Percentiles rank a stretch among this genome's conserved stretches.
These are phyloP conservation scores for Crenichthys baileyi DNA, from an alignment of 2,797 vertebrate species.

Conservation along the genomic window DNA sequence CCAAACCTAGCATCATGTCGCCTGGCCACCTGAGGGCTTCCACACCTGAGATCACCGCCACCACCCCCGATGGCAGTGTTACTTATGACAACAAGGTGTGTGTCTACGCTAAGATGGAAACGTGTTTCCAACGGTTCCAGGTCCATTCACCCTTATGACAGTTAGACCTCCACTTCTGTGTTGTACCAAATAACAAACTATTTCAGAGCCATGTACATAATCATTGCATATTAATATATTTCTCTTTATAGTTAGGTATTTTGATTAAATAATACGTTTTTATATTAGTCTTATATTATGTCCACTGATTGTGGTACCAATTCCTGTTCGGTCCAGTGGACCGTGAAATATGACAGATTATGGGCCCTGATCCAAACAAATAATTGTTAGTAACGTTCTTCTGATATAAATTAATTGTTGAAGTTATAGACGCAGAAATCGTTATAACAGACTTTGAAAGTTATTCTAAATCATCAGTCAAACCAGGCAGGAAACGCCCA, in stretches of 20 bases:
- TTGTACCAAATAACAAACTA: background rate
- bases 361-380: too few relatives aligned
- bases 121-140: background rate
- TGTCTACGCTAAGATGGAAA: background rate
- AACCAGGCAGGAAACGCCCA: background rate
- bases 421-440: background rate
- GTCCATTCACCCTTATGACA: background rate
- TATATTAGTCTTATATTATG: background rate
- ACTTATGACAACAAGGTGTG: constrained; percentile 93
- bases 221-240: background rate
- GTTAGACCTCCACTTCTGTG: background rate
- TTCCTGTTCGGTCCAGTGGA: background rate
- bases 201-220: background rate
- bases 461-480: background rate
- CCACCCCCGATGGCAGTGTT: constrained; percentile 94
- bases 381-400: background rate
- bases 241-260: background rate
- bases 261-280: background rate
- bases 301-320: background rate
- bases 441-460: background rate
- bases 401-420: background rate
- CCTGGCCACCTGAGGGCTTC: constrained; percentile 95
- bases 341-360: too few relatives aligned
- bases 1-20: constrained; percentile 99
- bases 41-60: constrained; percentile 96